Evolutionary conservation across 2,888 invertebrate genomes (phyloP).

Genomic region (Crioceris asparagi): DNA sequence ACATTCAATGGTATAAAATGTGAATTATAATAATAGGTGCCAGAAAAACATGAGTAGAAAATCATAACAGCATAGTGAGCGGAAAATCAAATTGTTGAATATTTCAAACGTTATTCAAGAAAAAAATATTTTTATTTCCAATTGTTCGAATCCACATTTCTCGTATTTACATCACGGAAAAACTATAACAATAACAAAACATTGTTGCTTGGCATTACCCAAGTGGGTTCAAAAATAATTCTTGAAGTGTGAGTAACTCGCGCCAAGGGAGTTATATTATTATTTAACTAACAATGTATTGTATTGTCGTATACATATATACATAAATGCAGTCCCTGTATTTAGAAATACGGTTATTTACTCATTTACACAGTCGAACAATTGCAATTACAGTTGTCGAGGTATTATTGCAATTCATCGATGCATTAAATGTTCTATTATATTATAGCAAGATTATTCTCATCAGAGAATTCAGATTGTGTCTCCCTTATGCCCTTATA

Average conservation of each 20-base stretch:
- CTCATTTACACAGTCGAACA: slow-evolving; percentile 39
- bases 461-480: slow-evolving; percentile 1
- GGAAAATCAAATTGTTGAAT: too few relatives aligned
- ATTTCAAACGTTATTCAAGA: too few relatives aligned
- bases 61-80: too few relatives aligned
- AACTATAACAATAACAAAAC: too few relatives aligned
- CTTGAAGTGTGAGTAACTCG: slow-evolving; percentile 33
- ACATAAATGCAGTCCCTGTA: too few relatives aligned
- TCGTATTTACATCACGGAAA: too few relatives aligned
- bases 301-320: slow-evolving; percentile 26
- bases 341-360: slow-evolving; percentile 38
- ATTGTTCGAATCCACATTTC: too few relatives aligned
- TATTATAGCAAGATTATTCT: slow-evolving; percentile 17
- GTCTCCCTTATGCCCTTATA: background rate
- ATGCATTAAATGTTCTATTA: slow-evolving; percentile 27
- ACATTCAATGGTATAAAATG: too few relatives aligned
- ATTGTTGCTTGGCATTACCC: too few relatives aligned
- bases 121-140: too few relatives aligned
- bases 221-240: slow-evolving; percentile 25
- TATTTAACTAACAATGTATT: slow-evolving; percentile 30
- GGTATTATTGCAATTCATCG: slow-evolving; percentile 29
- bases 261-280: slow-evolving; percentile 28
- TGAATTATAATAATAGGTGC: too few relatives aligned
- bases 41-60: too few relatives aligned
- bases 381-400: slow-evolving; percentile 37